These are phyloP conservation scores for Lamellibrachia luymesi DNA, from an alignment of 1,140 invertebrate species.

Conservation along the genomic window DNA sequence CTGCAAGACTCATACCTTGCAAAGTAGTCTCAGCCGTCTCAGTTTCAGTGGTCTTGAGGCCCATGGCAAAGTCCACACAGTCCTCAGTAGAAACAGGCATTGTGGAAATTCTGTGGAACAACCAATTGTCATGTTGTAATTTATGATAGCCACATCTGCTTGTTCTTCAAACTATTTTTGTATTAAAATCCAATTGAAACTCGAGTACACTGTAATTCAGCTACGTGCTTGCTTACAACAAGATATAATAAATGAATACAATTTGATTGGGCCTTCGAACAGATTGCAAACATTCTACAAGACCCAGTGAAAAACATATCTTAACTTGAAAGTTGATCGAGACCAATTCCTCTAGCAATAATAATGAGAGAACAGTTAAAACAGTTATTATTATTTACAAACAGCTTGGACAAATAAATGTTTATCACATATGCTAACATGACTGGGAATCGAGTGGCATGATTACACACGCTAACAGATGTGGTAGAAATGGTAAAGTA, in stretches of 20 bases:
- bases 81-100: background rate
- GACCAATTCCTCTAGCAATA: no score
- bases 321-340: no score
- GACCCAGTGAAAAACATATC: no score
- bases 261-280: no score
- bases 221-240: background rate
- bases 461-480: background rate
- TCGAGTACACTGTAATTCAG: background rate
- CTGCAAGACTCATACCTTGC: background rate
- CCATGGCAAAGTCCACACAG: background rate
- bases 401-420: background rate
- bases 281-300: no score
- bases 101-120: background rate
- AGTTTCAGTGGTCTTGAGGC: background rate
- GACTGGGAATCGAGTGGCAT: background rate
- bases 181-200: background rate
- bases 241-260: background rate
- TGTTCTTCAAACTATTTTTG: background rate
- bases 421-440: background rate
- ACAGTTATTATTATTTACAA: background rate
- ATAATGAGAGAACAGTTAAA: no score
- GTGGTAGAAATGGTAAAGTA: no score
- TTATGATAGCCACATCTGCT: background rate
- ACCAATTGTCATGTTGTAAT: background rate
- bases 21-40: background rate